Evolutionary conservation across 2,113 vertebrate genomes (phyloP), one percentile per base, ranked within the genome.

Genomic region (Thunnus thynnus): DNA sequence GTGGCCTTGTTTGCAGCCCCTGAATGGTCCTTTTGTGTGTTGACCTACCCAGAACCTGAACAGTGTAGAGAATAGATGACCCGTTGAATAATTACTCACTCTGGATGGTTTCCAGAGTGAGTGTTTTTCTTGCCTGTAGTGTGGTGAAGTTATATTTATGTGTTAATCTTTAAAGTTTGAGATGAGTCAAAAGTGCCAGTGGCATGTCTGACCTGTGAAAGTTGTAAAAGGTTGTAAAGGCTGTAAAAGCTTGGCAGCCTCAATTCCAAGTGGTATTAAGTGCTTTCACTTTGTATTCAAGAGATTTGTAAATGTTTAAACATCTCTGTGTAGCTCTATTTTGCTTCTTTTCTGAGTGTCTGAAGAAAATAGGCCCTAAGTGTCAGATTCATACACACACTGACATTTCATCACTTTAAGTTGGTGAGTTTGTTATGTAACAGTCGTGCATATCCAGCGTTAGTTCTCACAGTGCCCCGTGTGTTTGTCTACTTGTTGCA

Each of bases 21-120:
- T 91, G 85, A 92, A 93, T 91, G 79, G 83, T 69, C 47, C 76
- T 89, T 89, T 87, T 93, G 90, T 94, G 47, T 67, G 41, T 64
- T 63, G 55, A 65, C 58, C 54, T 51, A 36, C 67, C 69, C 72
- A 69, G 57, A 69, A 25, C 55, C 57, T 32, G 52, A 75, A 22
- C 54, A 36, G 72, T 25, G 30, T 56, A 48, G 54, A 73, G 68
- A 89, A 70, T 44, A 75, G 72, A 71, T 75, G 85, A 71, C 67
- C 84, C 20, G 7, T 25, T 82, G 61, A 77, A 76, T 87, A 76
- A 65, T 77, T 60, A 57, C 9, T 66, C 46, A 22, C 32, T 56
- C 2, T 60, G 50, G 63, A 57, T 41, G 44, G 18, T 50, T 79
- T 48, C 2, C 44, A 41, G 36, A 41, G 36, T 41, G 36, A 41